These are phyloP conservation scores for Propithecus perrieri DNA, from an alignment of 2,797 vertebrate genomes.

Conservation along the genomic window DNA sequence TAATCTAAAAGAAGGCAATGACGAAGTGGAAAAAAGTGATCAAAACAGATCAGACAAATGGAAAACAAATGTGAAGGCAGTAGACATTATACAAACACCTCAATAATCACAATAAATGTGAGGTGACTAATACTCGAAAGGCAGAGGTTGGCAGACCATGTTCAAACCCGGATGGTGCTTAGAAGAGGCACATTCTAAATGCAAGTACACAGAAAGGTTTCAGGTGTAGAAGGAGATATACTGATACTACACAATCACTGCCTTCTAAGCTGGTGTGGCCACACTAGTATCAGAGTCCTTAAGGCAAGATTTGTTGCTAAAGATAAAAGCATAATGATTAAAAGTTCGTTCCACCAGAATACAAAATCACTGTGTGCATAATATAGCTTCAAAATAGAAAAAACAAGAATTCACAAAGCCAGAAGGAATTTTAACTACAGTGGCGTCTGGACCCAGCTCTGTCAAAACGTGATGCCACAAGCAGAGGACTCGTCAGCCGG, in stretches of 20 bases:
- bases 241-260: neutral
- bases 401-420: accelerated
- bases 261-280: neutral
- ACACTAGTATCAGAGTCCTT: too few species aligned
- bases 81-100: neutral
- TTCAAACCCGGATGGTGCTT: accelerated
- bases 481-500: neutral
- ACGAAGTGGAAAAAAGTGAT: neutral
- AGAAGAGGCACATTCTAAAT: too few species aligned
- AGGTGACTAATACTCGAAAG: too few species aligned
- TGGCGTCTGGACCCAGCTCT: neutral
- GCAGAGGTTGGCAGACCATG: neutral
- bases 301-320: too few species aligned
- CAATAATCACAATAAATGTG: neutral
- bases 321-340: neutral
- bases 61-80: neutral
- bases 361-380: accelerated
- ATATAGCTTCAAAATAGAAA: neutral
- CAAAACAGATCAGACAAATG: neutral
- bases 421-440: accelerated
- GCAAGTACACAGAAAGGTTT: neutral
- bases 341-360: neutral
- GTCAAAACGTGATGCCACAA: accelerated
- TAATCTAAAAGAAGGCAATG: neutral
- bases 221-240: neutral